Evolutionary conservation across 2,113 vertebrate species (phyloP), one percentile per base, ranked within the genome.

Genomic region (Zosterops pallidus): DNA sequence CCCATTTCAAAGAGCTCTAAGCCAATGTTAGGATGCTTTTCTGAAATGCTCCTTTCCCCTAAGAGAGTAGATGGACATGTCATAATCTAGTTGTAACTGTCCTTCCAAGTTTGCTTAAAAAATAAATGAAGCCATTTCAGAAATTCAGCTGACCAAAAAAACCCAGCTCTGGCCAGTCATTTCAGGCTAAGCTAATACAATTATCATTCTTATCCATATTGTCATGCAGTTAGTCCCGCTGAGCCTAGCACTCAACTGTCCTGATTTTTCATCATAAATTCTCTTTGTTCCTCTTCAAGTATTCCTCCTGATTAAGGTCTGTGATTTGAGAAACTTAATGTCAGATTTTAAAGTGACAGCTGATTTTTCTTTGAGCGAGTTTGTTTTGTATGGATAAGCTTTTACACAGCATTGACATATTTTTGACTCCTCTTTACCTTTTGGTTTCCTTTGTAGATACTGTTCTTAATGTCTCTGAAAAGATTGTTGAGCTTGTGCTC

Each of bases 221-320:
- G 91, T 95, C 91, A 80, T 95, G 95, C 86, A 94, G 96, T 95
- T 96, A 95, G 95, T 96, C 93, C 96, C 0, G 16, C 95, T 95
- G 95, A 95, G 95, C 91, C 67, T 89, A 77, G 84, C 5, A 55
- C 78, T 95, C 96, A 88, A 80, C 89, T 91, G 86, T 91, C 91
- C 93, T 95, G 93, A 94, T 94, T 97, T 92, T 92, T 94, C 94
- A 94, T 96, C 95, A 90, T 90, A 78, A 91, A 95, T 96, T 96
- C 95, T 90, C 92, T 96, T 96, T 96, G 85, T 94, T 97, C 93
- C 56, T 94, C 95, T 93, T 96, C 87, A 94, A 95, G 67, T 90
- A 72, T 83, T 95, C 55, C 55, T 96, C 71, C 84, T 97, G 96
- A 96, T 95, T 95, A 96, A 96, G 71, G 85, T 72, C 82, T 93